Percentiles rank a stretch among this genome's conserved stretches.
Evolutionary conservation across 2,113 vertebrate species (phyloP).

Genomic region (Henicopernis longicauda): DNA sequence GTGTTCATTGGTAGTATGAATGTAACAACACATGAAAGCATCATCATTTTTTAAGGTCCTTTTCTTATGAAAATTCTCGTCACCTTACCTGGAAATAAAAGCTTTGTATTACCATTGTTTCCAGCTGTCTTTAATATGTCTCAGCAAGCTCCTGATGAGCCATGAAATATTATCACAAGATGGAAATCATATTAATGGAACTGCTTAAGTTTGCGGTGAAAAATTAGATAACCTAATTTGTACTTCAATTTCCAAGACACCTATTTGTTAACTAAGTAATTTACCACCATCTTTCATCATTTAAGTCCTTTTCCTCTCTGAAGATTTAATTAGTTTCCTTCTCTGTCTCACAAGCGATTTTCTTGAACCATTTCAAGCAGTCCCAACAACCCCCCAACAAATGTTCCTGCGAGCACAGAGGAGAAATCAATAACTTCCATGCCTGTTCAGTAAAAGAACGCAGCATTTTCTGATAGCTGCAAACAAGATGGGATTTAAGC

Average conservation of each 20-base stretch:
- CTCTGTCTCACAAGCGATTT: constrained; percentile 32
- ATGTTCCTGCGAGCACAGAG: neutral
- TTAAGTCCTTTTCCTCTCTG: constrained; percentile 33
- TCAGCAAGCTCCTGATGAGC: constrained; percentile 42
- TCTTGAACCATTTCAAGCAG: constrained; percentile 36
- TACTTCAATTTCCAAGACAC: constrained; percentile 45
- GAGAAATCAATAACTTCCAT: constrained; percentile 58
- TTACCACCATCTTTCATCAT: constrained; percentile 36
- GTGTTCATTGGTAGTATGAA: neutral
- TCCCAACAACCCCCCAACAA: neutral
- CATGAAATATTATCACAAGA: constrained; percentile 43
- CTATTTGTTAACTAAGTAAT: constrained; percentile 47
- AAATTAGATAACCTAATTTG: constrained; percentile 62
- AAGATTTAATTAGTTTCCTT: constrained; percentile 55
- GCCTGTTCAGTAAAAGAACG: constrained; percentile 22
- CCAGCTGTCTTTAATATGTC: neutral
- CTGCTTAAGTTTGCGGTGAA: constrained; percentile 14
- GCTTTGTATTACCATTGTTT: neutral
- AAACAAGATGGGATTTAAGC: constrained; percentile 54
- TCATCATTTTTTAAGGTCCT: neutral
- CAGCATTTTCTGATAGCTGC: constrained; percentile 10
- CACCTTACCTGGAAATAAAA: neutral
- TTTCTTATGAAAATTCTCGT: neutral
- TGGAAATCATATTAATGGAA: constrained; percentile 46
- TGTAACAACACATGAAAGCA: neutral